phyloP scores from a whole-genome alignment of 2,113 vertebrate genomes.

The Procavia capensis region DNA sequence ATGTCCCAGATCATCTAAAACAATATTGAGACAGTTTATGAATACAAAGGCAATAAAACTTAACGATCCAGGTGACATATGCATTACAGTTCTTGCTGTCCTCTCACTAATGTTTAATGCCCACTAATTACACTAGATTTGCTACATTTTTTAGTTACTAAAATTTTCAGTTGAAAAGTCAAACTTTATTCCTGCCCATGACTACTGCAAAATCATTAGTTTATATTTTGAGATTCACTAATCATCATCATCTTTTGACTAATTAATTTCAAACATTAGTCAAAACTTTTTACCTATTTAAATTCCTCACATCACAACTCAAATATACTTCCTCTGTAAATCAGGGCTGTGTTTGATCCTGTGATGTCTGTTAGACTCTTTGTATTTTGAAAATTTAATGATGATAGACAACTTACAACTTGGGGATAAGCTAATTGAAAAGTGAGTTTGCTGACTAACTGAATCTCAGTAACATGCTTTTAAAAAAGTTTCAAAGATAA shows the following conservation, averaged over 20 bases:
- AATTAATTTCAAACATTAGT: constrained; percentile 14
- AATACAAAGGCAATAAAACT: constrained; percentile 21
- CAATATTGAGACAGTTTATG: not conserved
- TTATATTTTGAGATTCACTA: not conserved
- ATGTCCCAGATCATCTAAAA: not conserved
- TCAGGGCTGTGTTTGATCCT: constrained; percentile 14
- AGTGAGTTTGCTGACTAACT: not conserved
- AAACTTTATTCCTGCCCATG: not conserved
- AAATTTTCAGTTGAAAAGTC: not conserved
- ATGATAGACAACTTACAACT: constrained; percentile 28
- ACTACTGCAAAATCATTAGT: constrained; percentile 1
- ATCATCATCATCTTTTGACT: not conserved
- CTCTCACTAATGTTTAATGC: constrained; percentile 1
- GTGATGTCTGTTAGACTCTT: constrained; percentile 21
- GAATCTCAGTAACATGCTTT: not conserved
- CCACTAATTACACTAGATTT: not conserved
- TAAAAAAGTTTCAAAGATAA: not conserved
- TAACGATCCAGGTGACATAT: not conserved
- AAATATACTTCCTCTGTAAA: constrained; percentile 13
- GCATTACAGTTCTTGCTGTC: not conserved
- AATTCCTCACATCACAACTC: not conserved
- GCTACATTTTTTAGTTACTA: not conserved
- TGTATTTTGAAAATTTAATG: constrained; percentile 8
- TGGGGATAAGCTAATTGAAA: constrained; percentile 6
- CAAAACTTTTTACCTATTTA: not conserved